These are phyloP conservation scores for Montifringilla adamsi DNA, from an alignment of 2,113 vertebrate species.

Conservation along the genomic window DNA sequence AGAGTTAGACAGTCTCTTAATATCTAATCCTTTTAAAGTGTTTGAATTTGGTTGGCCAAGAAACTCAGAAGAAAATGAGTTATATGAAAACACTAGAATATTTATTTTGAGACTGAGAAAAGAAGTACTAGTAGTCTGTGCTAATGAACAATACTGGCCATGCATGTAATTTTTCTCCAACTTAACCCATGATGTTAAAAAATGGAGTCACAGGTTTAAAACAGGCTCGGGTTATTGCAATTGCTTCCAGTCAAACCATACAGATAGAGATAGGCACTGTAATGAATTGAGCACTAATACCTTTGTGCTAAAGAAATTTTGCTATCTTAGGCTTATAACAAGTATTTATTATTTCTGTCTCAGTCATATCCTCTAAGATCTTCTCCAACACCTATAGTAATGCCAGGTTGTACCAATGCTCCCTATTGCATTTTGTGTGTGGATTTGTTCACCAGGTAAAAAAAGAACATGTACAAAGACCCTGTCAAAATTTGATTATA, in stretches of 20 bases:
- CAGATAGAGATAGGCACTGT: fast-evolving
- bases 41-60: background rate
- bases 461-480: background rate
- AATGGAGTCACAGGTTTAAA: background rate
- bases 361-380: background rate
- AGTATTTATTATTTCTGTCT: background rate
- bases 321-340: background rate
- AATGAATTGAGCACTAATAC: background rate
- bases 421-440: background rate
- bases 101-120: background rate
- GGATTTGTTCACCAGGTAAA: background rate
- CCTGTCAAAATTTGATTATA: background rate
- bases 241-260: background rate
- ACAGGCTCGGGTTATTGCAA: background rate
- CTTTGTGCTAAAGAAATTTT: background rate
- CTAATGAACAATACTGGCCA: background rate
- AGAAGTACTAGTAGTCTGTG: background rate
- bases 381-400: background rate
- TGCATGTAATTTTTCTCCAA: background rate
- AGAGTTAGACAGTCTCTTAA: background rate
- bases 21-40: background rate
- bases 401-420: background rate
- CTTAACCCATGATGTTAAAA: background rate
- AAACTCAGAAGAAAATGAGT: background rate
- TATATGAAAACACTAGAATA: background rate